A percentile compares a stretch with the other conserved stretches of the same genome.
phyloP scores from a whole-genome alignment of 2,888 invertebrate species.

The Aphidoletes aphidimyza region DNA sequence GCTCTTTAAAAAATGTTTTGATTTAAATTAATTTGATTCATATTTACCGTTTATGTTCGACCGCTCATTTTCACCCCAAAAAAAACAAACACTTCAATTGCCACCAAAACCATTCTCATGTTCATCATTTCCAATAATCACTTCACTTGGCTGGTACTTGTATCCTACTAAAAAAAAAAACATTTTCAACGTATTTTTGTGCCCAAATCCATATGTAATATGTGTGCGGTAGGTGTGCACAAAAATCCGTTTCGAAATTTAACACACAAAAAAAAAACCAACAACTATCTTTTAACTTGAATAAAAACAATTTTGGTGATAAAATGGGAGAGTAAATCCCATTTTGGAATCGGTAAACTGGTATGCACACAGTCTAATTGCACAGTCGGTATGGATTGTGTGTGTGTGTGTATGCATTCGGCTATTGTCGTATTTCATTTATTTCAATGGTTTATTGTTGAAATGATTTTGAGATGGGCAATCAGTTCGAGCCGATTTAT shows the following conservation, averaged over 20 bases:
- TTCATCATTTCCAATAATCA: background rate
- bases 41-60: too few species aligned
- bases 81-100: too few species aligned
- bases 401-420: conserved; percentile 21
- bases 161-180: background rate
- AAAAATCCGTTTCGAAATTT: conserved; percentile 10
- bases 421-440: conserved; percentile 34
- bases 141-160: background rate
- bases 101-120: too few species aligned
- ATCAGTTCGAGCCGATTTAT: background rate
- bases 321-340: background rate
- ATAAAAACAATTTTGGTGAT: background rate
- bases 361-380: background rate
- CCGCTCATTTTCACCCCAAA: too few species aligned
- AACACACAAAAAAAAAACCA: too few species aligned
- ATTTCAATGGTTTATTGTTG: conserved; percentile 55
- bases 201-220: background rate
- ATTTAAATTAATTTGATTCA: too few species aligned
- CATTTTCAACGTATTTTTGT: conserved; percentile 48
- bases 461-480: conserved; percentile 54
- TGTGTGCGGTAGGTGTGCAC: background rate
- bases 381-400: too few species aligned
- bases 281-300: conserved; percentile 12
- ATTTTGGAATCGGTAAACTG: conserved; percentile 26
- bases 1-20: too few species aligned